Percentiles rank a stretch among this genome's conserved stretches.
Conservation (phyloP, 2,888 invertebrate species). For the Adelphocoris suturalis region DNA sequence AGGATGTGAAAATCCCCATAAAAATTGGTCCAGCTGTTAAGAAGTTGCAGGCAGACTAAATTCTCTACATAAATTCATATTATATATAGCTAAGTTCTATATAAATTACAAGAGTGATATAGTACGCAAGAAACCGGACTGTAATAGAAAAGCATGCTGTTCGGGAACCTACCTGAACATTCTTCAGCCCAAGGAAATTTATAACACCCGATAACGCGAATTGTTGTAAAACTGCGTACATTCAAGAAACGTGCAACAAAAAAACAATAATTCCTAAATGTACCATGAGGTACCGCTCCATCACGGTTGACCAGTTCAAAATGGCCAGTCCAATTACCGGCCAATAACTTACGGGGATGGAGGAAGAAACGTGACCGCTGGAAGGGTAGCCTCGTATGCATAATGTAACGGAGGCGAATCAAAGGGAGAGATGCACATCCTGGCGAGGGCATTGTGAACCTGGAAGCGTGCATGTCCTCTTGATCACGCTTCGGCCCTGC, state of each 20-base stretch:
- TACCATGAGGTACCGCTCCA: neutral
- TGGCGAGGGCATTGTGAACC: slow-evolving; percentile 45
- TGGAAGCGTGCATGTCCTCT: slow-evolving; percentile 56
- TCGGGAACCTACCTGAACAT: too few relatives aligned
- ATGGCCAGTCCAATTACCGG: slow-evolving; percentile 32
- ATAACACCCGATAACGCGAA: too few relatives aligned
- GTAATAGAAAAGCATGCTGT: too few relatives aligned
- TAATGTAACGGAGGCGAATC: slow-evolving; percentile 19
- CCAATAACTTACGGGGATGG: slow-evolving; percentile 6
- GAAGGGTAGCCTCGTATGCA: slow-evolving; percentile 24
- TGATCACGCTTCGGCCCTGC: slow-evolving; percentile 52
- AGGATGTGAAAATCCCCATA: too few relatives aligned
- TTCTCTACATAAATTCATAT: too few relatives aligned
- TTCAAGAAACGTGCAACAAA: neutral
- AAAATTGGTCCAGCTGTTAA: too few relatives aligned
- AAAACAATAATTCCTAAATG: neutral
- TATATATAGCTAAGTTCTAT: too few relatives aligned
- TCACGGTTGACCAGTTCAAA: slow-evolving; percentile 28
- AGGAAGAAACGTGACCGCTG: slow-evolving; percentile 27
- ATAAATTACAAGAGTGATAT: too few relatives aligned
- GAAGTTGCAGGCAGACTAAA: too few relatives aligned
- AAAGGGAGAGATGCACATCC: slow-evolving; percentile 48
- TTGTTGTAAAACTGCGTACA: too few relatives aligned
- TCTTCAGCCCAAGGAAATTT: too few relatives aligned
- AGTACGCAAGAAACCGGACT: too few relatives aligned